Evolutionary conservation across 1,140 invertebrate genomes (phyloP), one percentile per base, ranked within the genome.

Genomic region (Gryon sp.): DNA sequence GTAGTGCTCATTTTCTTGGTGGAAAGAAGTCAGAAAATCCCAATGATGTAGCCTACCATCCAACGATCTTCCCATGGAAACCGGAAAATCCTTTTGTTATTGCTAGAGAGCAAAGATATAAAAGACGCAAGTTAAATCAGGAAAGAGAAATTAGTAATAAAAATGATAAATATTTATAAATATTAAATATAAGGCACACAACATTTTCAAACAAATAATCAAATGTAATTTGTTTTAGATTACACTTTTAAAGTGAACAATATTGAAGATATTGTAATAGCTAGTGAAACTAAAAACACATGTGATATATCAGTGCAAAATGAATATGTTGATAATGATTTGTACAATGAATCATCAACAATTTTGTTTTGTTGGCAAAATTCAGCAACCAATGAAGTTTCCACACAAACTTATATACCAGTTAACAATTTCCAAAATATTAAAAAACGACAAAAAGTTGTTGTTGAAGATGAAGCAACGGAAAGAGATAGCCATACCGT

Each of bases 51-150:
- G 60, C 60, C 0, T 63, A 30, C 22, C 12, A 63, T 63, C 45
- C 46, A 30, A 63, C 34, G 9, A 63, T 63, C 20, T 63, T 63
- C 8, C 45, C 60, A 11, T 63, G 60, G 60, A 50, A 63, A 32
- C 22, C 22, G 9, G 32, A 63, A 52, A 32, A 50, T 28, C 32
- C 32, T 20, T 3, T 11, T 9, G 45, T 30, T 41, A 12, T 41
- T 30, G 45, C 45, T 9, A 28, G 60, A 15, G 45, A 38, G n/a
- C 2, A 41, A 40, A 30, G 41, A 45, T 7, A 14, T 32, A 32
- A 45, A 45, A 18, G 26, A 36, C 5, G 30, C 0, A 34, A n/a
- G 28, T 3, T 20, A 2, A 43, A 19, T 9, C 12, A 8, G 1
- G 24, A 30, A 48, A 0, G 1, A 30, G 11, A 48, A 14, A 12